These are phyloP conservation scores for Smittia sp. DNA, from an alignment of 2,888 invertebrate genomes.

Conservation along the genomic window DNA sequence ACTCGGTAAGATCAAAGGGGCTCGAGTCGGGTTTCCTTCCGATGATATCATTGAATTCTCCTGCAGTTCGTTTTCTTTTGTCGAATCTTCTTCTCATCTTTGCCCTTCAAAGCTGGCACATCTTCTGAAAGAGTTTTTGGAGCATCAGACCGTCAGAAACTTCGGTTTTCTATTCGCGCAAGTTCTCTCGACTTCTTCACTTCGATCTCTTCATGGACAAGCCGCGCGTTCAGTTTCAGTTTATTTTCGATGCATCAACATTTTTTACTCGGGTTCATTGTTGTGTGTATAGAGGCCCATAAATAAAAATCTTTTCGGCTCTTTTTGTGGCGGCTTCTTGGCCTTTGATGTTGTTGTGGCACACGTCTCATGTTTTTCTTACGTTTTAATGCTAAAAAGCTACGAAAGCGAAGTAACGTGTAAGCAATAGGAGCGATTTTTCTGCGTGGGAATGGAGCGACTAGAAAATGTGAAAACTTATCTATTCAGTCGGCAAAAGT, in stretches of 20 bases:
- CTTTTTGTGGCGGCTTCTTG: slow-evolving; percentile 35
- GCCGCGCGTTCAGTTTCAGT: neutral
- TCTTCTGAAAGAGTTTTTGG: too few species aligned
- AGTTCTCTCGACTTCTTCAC: neutral
- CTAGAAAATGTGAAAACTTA: neutral
- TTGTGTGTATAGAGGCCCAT: slow-evolving; percentile 15
- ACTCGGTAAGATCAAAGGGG: too few species aligned
- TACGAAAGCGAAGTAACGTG: slow-evolving; percentile 14
- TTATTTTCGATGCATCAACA: slow-evolving; percentile 17
- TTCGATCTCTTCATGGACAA: neutral
- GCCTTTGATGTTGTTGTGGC: slow-evolving; percentile 39
- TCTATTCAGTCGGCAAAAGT: slow-evolving; percentile 17
- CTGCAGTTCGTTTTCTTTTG: neutral
- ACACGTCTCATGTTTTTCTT: slow-evolving; percentile 41
- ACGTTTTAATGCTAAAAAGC: slow-evolving; percentile 39
- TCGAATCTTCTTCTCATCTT: neutral
- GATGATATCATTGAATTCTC: slow-evolving; percentile 39
- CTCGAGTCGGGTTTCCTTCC: slow-evolving; percentile 29
- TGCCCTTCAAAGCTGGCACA: too few species aligned
- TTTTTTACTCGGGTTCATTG: neutral
- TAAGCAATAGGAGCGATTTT: neutral
- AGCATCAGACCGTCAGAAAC: too few species aligned
- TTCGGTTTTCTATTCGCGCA: too few species aligned
- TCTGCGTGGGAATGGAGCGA: slow-evolving; percentile 20
- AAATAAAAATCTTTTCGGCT: slow-evolving; percentile 33